Conservation (phyloP, 1,140 invertebrate genomes). For the Cheumatopsyche charites region DNA sequence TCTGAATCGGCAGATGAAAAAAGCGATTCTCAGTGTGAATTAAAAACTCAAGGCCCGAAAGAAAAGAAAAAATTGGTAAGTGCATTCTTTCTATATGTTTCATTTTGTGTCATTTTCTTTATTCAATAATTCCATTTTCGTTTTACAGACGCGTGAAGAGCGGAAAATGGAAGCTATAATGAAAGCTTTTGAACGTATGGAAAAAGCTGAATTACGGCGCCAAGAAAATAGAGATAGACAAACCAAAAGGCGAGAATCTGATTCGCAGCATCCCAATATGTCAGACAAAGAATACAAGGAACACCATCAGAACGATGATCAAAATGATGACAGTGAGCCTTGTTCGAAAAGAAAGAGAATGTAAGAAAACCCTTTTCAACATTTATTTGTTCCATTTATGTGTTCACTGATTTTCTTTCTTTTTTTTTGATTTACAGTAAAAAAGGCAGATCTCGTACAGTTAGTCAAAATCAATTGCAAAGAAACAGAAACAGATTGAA, state of each 20-base stretch:
- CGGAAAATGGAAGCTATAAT: constrained; percentile 96
- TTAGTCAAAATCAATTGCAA: constrained; percentile 61
- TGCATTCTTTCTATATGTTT: constrained; percentile 31
- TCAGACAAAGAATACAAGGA: constrained; percentile 38
- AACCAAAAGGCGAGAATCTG: constrained; percentile 61
- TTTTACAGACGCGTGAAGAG: constrained; percentile 83
- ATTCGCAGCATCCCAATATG: constrained; percentile 50
- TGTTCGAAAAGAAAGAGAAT: constrained; percentile 56
- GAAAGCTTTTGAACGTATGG: constrained; percentile 87
- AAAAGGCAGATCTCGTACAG: constrained; percentile 69
- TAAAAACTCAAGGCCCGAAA: constrained; percentile 58
- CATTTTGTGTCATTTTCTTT: constrained; percentile 28
- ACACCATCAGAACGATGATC: constrained; percentile 51
- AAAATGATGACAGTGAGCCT: constrained; percentile 57
- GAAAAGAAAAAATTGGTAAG: constrained; percentile 63
- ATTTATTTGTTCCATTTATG: background rate
- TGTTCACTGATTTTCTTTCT: background rate
- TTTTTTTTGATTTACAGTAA: constrained; percentile 55
- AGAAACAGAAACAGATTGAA: constrained; percentile 70
- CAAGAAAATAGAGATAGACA: constrained; percentile 68
- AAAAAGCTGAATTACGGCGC: constrained; percentile 78
- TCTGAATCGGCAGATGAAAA: constrained; percentile 56
- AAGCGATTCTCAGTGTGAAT: constrained; percentile 64
- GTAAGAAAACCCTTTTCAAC: constrained; percentile 39
- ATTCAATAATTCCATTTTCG: constrained; percentile 27